A percentile compares a stretch with the other conserved stretches of the same genome.
Evolutionary conservation across 2,888 invertebrate species (phyloP).

Genomic region (Drosophila mimetica): DNA sequence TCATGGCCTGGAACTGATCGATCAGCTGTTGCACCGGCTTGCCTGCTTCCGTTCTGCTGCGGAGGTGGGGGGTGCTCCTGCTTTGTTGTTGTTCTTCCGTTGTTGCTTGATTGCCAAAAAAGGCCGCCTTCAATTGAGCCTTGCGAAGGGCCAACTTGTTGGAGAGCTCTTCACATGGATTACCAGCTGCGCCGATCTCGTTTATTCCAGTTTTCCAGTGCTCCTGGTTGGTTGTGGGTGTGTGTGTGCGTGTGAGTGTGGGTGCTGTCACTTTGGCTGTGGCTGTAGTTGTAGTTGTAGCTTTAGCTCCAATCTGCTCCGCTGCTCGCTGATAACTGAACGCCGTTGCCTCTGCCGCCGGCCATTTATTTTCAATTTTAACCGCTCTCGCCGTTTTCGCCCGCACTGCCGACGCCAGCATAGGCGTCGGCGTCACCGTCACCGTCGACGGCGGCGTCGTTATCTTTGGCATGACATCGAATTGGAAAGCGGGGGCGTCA

Average conservation of each 20-base stretch:
- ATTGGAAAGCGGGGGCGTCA: constrained; percentile 45
- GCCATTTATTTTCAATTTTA: constrained; percentile 79
- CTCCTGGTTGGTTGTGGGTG: too few species aligned
- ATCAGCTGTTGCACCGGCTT: constrained; percentile 66
- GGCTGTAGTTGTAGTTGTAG: constrained; percentile 10
- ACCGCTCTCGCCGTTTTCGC: constrained; percentile 48
- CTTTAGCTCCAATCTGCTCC: constrained; percentile 54
- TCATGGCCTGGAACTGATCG: constrained; percentile 65
- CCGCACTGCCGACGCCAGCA: constrained; percentile 18
- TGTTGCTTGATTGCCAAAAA: constrained; percentile 63
- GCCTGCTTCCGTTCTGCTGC: constrained; percentile 15
- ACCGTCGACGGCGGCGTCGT: constrained; percentile 57
- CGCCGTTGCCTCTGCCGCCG: constrained; percentile 66
- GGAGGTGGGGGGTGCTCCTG: constrained; percentile 11
- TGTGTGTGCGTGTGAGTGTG: too few species aligned
- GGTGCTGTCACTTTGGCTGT: constrained; percentile 24
- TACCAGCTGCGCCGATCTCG: constrained; percentile 11
- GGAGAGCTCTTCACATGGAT: constrained; percentile 41
- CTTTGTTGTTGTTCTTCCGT: background rate
- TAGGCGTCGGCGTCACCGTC: constrained; percentile 40
- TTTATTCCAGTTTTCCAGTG: constrained; percentile 21
- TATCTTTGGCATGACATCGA: constrained; percentile 69
- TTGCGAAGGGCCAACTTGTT: constrained; percentile 69
- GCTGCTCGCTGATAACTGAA: constrained; percentile 80
- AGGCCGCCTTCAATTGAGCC: constrained; percentile 72